Percentiles rank a stretch among this genome's conserved stretches.
Evolutionary conservation across 1,140 invertebrate species (phyloP).

Genomic region (Oryctes rhinoceros): DNA sequence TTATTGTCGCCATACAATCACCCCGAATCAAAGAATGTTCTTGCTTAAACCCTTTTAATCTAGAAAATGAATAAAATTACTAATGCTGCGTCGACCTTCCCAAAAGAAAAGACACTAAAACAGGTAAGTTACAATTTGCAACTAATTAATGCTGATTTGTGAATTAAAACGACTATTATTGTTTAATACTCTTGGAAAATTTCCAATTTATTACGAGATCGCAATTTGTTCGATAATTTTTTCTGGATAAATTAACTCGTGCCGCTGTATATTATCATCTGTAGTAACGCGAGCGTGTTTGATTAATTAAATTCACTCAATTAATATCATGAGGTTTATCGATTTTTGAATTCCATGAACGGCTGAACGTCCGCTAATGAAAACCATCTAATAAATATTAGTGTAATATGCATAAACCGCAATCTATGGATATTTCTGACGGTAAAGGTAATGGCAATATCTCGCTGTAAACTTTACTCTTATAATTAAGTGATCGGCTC

Average conservation of each 20-base stretch:
- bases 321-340: slow-evolving; percentile 14
- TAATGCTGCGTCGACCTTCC: no score
- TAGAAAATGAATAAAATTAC: no score
- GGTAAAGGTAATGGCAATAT: neutral
- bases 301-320: slow-evolving; percentile 3
- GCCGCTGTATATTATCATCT: neutral
- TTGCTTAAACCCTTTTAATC: no score
- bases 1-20: no score
- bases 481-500: no score
- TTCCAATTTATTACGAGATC: neutral
- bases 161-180: no score
- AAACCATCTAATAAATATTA: neutral
- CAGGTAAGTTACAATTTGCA: no score
- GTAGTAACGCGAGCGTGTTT: neutral
- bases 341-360: slow-evolving; percentile 17
- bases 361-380: neutral
- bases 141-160: no score
- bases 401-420: neutral
- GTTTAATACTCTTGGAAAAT: neutral
- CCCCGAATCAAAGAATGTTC: no score
- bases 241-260: neutral
- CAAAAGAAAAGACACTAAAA: no score
- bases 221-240: neutral
- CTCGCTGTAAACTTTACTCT: neutral
- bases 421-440: neutral